Percentiles rank a stretch among this genome's conserved stretches.
phyloP scores from a whole-genome alignment of 2,113 vertebrate genomes.

The Campylorhamphus procurvoides region DNA sequence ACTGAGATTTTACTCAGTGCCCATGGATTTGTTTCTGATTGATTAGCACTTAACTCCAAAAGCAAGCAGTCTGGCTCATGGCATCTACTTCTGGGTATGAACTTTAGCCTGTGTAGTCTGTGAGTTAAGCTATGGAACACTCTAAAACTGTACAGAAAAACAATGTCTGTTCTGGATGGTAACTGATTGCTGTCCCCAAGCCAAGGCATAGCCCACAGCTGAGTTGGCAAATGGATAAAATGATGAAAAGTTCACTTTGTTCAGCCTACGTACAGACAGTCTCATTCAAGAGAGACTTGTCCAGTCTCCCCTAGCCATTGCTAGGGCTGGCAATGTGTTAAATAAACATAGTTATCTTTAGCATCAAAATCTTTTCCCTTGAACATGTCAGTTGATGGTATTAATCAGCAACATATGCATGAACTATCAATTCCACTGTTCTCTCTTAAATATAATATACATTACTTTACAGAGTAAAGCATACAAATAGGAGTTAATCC shows the following conservation, averaged over 20 bases:
- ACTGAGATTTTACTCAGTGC: not conserved
- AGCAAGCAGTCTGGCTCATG: not conserved
- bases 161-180: not conserved
- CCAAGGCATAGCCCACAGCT: not conserved
- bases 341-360: not conserved
- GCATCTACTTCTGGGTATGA: not conserved
- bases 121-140: not conserved
- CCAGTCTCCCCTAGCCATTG: not conserved
- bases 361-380: not conserved
- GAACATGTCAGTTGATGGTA: not conserved
- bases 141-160: not conserved
- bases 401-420: not conserved
- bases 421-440: not conserved
- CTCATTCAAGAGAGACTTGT: not conserved
- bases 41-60: not conserved
- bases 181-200: not conserved
- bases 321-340: not conserved
- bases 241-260: not conserved
- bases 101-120: not conserved
- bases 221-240: not conserved
- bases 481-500: not conserved
- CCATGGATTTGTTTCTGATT: not conserved
- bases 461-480: not conserved
- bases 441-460: not conserved
- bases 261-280: not conserved